These are phyloP conservation scores for Decapterus maruadsi DNA, from an alignment of 2,797 vertebrate species.

Conservation along the genomic window DNA sequence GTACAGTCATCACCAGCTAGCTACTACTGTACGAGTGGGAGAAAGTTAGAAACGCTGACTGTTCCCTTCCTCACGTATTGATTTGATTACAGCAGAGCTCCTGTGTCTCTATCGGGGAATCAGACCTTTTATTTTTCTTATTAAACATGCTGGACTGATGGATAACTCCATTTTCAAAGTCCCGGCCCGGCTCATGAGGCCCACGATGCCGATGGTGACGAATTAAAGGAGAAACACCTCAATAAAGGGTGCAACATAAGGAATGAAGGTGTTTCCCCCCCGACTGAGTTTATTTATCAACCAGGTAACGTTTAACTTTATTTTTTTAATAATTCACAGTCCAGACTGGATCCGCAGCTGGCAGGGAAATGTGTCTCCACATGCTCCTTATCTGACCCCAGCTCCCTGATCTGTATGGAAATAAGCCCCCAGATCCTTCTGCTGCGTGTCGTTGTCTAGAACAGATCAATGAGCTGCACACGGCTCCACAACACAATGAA, in stretches of 20 bases:
- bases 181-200: no score
- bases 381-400: no score
- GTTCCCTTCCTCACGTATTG: constrained; percentile 24
- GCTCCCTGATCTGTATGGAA: no score
- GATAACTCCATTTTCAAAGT: not conserved
- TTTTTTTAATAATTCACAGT: not conserved
- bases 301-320: not conserved
- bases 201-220: not conserved
- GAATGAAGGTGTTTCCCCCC: not conserved
- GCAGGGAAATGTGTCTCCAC: no score
- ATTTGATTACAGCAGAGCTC: constrained; percentile 8
- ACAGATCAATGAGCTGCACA: no score
- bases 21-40: constrained; percentile 4
- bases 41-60: constrained; percentile 16
- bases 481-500: no score
- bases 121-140: not conserved
- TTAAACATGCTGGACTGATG: constrained; percentile 5
- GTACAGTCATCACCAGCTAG: constrained; percentile 50
- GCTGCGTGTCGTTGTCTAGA: no score
- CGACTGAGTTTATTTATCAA: not conserved
- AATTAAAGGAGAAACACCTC: not conserved
- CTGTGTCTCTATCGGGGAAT: constrained; percentile 7
- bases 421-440: no score
- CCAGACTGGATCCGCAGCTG: not conserved
- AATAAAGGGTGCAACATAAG: not conserved